Percentiles rank a stretch among this genome's conserved stretches.
Evolutionary conservation across 2,797 vertebrate genomes (phyloP).

Genomic region (Bovichtus variegatus): DNA sequence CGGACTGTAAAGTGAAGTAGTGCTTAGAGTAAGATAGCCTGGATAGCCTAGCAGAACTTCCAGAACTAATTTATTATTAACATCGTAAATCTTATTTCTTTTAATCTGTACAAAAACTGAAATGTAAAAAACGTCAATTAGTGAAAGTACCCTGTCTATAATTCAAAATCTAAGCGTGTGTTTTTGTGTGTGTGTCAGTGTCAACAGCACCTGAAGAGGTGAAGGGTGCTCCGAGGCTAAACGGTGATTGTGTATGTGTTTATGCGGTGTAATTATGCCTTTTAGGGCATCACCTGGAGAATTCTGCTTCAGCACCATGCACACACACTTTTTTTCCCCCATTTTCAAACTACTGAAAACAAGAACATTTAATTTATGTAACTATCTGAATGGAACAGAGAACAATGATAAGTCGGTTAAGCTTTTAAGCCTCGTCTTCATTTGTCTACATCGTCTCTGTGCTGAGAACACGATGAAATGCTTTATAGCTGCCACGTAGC

Average conservation of each 20-base stretch:
- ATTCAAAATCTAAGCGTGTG: neutral
- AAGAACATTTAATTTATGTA: constrained; percentile 52
- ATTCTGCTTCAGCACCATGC: neutral
- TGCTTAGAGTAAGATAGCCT: too few relatives aligned
- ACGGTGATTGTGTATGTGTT: constrained; percentile 39
- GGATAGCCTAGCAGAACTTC: too few relatives aligned
- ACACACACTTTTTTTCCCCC: neutral
- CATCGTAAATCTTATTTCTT: too few relatives aligned
- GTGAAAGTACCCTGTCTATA: neutral
- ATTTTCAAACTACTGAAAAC: constrained; percentile 8
- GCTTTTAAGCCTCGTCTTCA: constrained; percentile 47
- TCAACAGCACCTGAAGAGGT: neutral
- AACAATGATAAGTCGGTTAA: constrained; percentile 42
- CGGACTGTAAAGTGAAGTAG: neutral
- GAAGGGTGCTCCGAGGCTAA: constrained; percentile 20
- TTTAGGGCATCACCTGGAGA: constrained; percentile 31
- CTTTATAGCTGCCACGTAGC: constrained; percentile 14
- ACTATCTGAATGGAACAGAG: constrained; percentile 1
- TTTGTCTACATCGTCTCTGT: constrained; percentile 37
- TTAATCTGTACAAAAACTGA: too few relatives aligned
- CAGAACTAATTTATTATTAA: too few relatives aligned
- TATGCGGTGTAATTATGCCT: constrained; percentile 18
- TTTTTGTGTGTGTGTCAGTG: neutral
- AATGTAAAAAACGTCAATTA: too few relatives aligned
- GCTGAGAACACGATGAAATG: constrained; percentile 16